Evolutionary conservation across 2,888 invertebrate genomes (phyloP).

Genomic region (Anaspis maculata): DNA sequence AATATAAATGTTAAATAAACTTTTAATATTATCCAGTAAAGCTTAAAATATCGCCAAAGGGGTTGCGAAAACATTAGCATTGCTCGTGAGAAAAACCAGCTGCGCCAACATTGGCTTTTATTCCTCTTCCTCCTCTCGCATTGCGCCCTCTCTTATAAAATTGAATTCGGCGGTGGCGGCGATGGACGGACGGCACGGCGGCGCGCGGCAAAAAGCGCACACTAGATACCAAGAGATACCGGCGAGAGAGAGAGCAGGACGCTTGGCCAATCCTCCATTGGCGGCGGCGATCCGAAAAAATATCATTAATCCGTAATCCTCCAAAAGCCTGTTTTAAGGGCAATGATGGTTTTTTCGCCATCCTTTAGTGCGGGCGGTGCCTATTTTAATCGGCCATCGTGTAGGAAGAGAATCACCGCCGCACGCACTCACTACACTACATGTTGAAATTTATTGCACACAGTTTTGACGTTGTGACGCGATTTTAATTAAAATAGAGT

Average conservation of each 20-base stretch:
- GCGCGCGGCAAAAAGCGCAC: not conserved
- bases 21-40: constrained; percentile 15
- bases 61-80: constrained; percentile 23
- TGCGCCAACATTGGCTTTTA: constrained; percentile 27
- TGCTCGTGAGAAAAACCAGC: constrained; percentile 26
- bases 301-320: constrained; percentile 13
- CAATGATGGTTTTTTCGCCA: not conserved
- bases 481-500: constrained; percentile 12
- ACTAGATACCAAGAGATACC: not conserved
- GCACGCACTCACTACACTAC: too few species aligned
- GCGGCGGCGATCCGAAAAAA: constrained; percentile 8
- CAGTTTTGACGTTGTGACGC: constrained; percentile 6
- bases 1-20: constrained; percentile 17
- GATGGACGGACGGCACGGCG: too few species aligned
- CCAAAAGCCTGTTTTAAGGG: constrained; percentile 5
- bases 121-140: constrained; percentile 7
- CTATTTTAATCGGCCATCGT: constrained; percentile 8
- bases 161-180: constrained; percentile 12
- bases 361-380: constrained; percentile 6
- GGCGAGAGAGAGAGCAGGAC: too few species aligned
- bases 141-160: constrained; percentile 12
- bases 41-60: constrained; percentile 18
- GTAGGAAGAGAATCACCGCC: too few species aligned
- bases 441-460: constrained; percentile 10
- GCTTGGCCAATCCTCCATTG: too few species aligned